Conservation (phyloP, 92 coral and sea anemone species). For the Blastomussa wellsi region DNA sequence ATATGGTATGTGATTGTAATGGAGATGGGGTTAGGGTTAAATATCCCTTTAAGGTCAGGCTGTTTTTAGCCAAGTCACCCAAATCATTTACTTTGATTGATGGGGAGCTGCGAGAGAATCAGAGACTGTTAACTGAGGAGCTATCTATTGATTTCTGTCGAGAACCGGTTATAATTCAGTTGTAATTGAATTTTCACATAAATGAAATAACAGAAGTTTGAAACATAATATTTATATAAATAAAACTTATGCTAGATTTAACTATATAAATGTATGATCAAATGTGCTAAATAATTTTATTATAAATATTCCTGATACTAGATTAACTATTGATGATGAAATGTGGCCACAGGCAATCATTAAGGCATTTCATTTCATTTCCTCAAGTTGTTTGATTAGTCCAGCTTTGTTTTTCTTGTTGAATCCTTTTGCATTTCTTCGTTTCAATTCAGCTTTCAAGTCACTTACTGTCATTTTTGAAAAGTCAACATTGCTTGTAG, state of each 20-base stretch:
- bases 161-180: too few relatives aligned
- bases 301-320: background rate
- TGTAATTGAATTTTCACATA: too few relatives aligned
- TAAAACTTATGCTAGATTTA: too few relatives aligned
- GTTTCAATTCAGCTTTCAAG: conserved; percentile 46
- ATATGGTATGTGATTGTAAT: conserved; percentile 28
- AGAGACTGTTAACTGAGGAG: conserved; percentile 35
- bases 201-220: background rate
- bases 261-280: too few relatives aligned
- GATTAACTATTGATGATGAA: background rate
- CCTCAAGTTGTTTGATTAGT: conserved; percentile 35
- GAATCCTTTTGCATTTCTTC: conserved; percentile 45
- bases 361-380: conserved; percentile 5
- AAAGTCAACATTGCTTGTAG: conserved; percentile 22
- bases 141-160: conserved; percentile 21
- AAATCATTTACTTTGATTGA: background rate
- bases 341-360: too few relatives aligned
- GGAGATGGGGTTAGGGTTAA: conserved; percentile 46
- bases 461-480: conserved; percentile 43
- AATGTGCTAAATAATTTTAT: too few relatives aligned
- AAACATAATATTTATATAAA: background rate
- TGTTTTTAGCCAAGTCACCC: conserved; percentile 34
- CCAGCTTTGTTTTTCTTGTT: conserved; percentile 47
- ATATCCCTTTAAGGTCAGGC: conserved; percentile 46
- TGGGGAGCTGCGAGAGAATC: conserved; percentile 9